Percentiles rank a stretch among this genome's conserved stretches.
These are phyloP conservation scores for Philopedon plagiatum DNA, from an alignment of 2,888 invertebrate genomes.

Conservation along the genomic window DNA sequence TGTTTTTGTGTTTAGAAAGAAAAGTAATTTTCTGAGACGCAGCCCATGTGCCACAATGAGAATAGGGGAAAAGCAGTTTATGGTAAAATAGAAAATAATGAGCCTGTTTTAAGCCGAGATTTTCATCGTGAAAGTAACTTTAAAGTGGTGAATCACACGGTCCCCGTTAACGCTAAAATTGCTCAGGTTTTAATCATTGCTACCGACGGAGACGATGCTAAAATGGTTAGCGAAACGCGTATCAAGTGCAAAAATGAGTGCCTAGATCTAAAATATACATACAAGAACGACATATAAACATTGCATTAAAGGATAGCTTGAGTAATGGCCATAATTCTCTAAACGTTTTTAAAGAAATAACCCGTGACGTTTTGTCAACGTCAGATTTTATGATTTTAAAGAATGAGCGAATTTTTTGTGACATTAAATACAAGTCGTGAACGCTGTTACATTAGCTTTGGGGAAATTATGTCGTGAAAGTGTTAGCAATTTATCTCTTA, in stretches of 20 bases:
- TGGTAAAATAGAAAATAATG: slow-evolving; percentile 27
- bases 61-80: slow-evolving; percentile 26
- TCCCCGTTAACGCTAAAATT: neutral
- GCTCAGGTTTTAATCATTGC: too few relatives aligned
- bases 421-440: slow-evolving; percentile 27
- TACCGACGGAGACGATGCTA: too few relatives aligned
- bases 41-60: slow-evolving; percentile 20
- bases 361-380: slow-evolving; percentile 29
- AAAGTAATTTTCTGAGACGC: slow-evolving; percentile 24
- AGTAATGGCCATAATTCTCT: slow-evolving; percentile 30
- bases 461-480: slow-evolving; percentile 26
- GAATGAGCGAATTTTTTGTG: slow-evolving; percentile 32
- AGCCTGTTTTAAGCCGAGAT: slow-evolving; percentile 18
- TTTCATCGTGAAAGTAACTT: slow-evolving; percentile 4
- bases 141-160: neutral
- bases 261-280: too few relatives aligned
- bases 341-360: slow-evolving; percentile 35
- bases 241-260: too few relatives aligned
- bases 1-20: slow-evolving; percentile 26
- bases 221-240: too few relatives aligned
- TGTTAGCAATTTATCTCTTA: slow-evolving; percentile 27
- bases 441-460: slow-evolving; percentile 23
- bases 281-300: too few relatives aligned
- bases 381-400: slow-evolving; percentile 39
- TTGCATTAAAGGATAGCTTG: slow-evolving; percentile 16